A percentile compares a stretch with the other conserved stretches of the same genome.
Conservation (phyloP, 2,888 invertebrate genomes). For the Lasioglossum pauxillum region DNA sequence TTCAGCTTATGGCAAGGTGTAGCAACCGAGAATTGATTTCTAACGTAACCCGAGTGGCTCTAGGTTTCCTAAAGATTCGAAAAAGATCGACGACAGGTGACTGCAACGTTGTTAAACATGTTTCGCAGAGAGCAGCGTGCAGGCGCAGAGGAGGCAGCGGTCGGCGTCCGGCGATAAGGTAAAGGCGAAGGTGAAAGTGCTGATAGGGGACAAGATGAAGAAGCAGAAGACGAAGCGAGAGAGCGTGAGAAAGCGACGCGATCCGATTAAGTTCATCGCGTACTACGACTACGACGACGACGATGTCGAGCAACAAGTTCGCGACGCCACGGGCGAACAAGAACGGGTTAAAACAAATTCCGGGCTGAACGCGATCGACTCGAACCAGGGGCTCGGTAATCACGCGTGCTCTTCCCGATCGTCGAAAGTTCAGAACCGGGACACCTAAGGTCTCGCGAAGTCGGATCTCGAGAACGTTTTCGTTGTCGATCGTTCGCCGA, state of each 20-base stretch:
- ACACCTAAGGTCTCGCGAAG: constrained; percentile 14
- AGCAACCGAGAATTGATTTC: not conserved
- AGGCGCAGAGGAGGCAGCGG: constrained; percentile 29
- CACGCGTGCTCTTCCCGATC: constrained; percentile 8
- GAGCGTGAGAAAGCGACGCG: constrained; percentile 47
- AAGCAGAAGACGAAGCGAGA: constrained; percentile 28
- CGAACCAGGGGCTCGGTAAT: constrained; percentile 43
- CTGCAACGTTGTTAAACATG: not conserved
- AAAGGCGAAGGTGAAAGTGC: constrained; percentile 65
- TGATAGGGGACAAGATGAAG: constrained; percentile 65
- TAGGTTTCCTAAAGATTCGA: not conserved
- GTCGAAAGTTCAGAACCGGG: constrained; percentile 6
- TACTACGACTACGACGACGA: constrained; percentile 76
- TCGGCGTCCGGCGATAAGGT: not conserved
- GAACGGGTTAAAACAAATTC: constrained; percentile 16
- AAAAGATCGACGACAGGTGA: not conserved
- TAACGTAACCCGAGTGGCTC: not conserved
- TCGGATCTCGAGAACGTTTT: constrained; percentile 19
- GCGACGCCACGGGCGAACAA: constrained; percentile 40
- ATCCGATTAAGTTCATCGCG: constrained; percentile 64
- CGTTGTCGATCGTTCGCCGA: not conserved
- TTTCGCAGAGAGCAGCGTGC: constrained; percentile 12
- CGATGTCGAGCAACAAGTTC: constrained; percentile 53
- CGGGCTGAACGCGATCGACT: constrained; percentile 23
- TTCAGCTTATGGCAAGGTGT: too few species aligned